A percentile compares a stretch with the other conserved stretches of the same genome.
phyloP scores from a whole-genome alignment of 1,140 invertebrate species.

The Pseudomyrmex concolor region DNA sequence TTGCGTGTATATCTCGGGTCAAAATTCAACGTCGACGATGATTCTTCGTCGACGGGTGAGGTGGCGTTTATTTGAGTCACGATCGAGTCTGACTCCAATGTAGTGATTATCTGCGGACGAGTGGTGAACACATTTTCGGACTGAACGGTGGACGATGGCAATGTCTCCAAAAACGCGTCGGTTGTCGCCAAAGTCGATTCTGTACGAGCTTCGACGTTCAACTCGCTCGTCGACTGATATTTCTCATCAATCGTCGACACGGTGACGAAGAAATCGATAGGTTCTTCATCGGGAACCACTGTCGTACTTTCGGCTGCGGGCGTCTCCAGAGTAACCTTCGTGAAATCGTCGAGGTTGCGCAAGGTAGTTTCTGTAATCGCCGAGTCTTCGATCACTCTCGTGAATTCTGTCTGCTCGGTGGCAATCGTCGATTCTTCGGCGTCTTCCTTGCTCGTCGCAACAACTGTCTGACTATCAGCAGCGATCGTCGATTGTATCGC shows the following conservation, averaged over 20 bases:
- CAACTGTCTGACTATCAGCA: background rate
- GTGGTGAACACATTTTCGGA: background rate
- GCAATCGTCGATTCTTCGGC: background rate
- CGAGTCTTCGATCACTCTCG: conserved; percentile 11
- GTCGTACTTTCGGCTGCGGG: background rate
- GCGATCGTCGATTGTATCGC: conserved; percentile 24
- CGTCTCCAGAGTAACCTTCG: conserved; percentile 18
- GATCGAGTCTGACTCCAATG: background rate
- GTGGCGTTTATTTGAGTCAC: background rate
- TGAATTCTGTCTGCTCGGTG: background rate
- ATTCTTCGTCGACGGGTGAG: background rate
- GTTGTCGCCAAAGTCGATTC: conserved; percentile 43
- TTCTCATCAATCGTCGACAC: conserved; percentile 18
- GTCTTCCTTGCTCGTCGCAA: background rate
- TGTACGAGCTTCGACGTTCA: background rate
- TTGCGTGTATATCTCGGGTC: conserved; percentile 72
- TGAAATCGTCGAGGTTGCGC: background rate
- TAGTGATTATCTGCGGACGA: background rate
- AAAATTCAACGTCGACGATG: background rate
- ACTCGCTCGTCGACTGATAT: conserved; percentile 10
- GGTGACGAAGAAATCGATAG: background rate
- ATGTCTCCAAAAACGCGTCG: background rate
- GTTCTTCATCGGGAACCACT: background rate
- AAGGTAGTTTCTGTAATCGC: background rate
- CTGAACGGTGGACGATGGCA: conserved; percentile 1